Percentiles rank a stretch among this genome's conserved stretches.
Conservation (phyloP, 2,888 invertebrate genomes). For the Athrips mouffetella region DNA sequence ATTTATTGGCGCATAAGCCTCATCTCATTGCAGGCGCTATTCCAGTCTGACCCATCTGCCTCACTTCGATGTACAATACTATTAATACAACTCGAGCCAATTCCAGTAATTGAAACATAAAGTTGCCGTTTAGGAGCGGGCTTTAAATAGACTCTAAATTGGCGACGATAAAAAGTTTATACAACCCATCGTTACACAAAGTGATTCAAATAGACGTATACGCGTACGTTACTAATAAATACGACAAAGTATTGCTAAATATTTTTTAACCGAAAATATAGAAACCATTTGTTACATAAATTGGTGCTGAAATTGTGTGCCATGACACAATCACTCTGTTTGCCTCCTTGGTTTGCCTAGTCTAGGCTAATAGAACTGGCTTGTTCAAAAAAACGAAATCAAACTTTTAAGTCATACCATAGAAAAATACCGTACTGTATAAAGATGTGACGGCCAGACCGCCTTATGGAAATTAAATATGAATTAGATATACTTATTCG, state of each 20-base stretch:
- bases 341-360: constrained; percentile 33
- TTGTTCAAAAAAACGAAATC: too few species aligned
- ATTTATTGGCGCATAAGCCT: constrained; percentile 57
- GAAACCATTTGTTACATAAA: constrained; percentile 31
- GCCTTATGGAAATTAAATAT: too few species aligned
- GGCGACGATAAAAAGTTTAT: not conserved
- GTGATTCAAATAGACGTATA: too few species aligned
- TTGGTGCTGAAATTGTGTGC: constrained; percentile 27
- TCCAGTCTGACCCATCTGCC: constrained; percentile 49
- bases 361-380: constrained; percentile 29
- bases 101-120: not conserved
- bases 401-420: too few species aligned
- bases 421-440: too few species aligned
- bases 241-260: not conserved
- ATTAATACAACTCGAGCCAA: constrained; percentile 1
- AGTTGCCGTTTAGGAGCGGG: not conserved
- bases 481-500: not conserved
- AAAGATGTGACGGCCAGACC: too few species aligned
- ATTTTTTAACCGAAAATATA: constrained; percentile 5
- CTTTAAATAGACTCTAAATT: not conserved
- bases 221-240: too few species aligned
- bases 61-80: constrained; percentile 28
- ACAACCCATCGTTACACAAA: not conserved
- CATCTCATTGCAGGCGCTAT: constrained; percentile 54
- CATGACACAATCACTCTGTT: constrained; percentile 30